Evolutionary conservation across 1,140 invertebrate genomes (phyloP).

Genomic region (Monomorium pharaonis): DNA sequence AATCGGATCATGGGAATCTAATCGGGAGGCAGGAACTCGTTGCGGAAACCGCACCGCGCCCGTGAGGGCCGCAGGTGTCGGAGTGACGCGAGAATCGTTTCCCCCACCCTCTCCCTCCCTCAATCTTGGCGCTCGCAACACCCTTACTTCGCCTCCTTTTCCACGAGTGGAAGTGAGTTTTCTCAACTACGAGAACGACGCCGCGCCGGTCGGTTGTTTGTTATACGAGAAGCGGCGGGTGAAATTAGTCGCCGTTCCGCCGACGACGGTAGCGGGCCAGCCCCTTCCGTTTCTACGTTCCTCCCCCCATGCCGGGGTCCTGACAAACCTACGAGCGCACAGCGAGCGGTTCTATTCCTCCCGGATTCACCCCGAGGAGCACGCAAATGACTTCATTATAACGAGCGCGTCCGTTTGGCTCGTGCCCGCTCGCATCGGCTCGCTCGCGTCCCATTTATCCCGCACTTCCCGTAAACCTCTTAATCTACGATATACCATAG

Average conservation of each 20-base stretch:
- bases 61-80: slow-evolving; percentile 39
- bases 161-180: slow-evolving; percentile 34
- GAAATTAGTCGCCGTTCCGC: slow-evolving; percentile 79
- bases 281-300: slow-evolving; percentile 16
- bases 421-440: background rate
- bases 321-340: slow-evolving; percentile 54
- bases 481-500: slow-evolving; percentile 27
- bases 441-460: slow-evolving; percentile 20
- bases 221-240: slow-evolving; percentile 76
- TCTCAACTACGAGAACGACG: slow-evolving; percentile 50
- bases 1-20: slow-evolving; percentile 55
- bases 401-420: slow-evolving; percentile 57
- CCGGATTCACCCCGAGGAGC: slow-evolving; percentile 76
- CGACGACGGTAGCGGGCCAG: background rate
- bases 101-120: background rate
- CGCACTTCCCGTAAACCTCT: background rate
- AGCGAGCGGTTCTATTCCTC: slow-evolving; percentile 64
- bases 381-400: slow-evolving; percentile 82
- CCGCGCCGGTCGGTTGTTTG: slow-evolving; percentile 71
- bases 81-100: slow-evolving; percentile 3
- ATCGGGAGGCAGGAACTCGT: slow-evolving; percentile 34
- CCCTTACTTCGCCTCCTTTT: slow-evolving; percentile 26
- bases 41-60: slow-evolving; percentile 23
- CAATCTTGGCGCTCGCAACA: background rate
- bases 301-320: background rate